phyloP scores from a whole-genome alignment of 37 sponge, comb jelly and placozoan genomes.

The Petrosia ficiformis region DNA sequence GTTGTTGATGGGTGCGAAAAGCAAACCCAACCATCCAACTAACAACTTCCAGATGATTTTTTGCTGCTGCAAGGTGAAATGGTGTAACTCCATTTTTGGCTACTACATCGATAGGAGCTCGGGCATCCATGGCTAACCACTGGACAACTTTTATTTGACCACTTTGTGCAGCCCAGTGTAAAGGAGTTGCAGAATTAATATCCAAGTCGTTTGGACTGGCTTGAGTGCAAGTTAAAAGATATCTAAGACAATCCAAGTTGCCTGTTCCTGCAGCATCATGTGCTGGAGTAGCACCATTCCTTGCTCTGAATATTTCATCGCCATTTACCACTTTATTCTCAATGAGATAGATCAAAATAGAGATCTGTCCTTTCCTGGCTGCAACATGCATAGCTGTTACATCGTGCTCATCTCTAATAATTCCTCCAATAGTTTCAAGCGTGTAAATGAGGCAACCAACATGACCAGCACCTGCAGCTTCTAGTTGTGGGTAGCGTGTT shows the following conservation, averaged over 20 bases:
- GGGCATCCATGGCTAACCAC: constrained; percentile 68
- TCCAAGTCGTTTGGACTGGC: constrained; percentile 75
- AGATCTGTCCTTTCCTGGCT: constrained; percentile 77
- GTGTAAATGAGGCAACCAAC: constrained; percentile 83
- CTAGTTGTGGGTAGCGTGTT: constrained; percentile 78
- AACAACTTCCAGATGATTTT: constrained; percentile 70
- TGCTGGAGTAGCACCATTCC: constrained; percentile 85
- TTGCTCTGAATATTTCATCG: constrained; percentile 54
- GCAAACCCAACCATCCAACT: constrained; percentile 51
- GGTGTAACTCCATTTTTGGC: constrained; percentile 77
- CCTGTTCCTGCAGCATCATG: constrained; percentile 98
- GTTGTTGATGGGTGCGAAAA: constrained; percentile 49
- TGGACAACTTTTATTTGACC: constrained; percentile 72
- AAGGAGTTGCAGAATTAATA: constrained; percentile 68
- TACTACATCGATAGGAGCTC: constrained; percentile 64
- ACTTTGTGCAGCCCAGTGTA: constrained; percentile 92
- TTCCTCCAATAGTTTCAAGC: constrained; percentile 63
- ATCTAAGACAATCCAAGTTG: constrained; percentile 78
- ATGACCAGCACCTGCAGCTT: constrained; percentile 87
- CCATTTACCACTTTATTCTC: constrained; percentile 47
- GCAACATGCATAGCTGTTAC: constrained; percentile 93
- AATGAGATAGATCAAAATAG: constrained; percentile 67
- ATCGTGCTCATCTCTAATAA: constrained; percentile 68
- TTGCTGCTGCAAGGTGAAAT: constrained; percentile 82
- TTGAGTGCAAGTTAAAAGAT: constrained; percentile 67